Base-by-base conservation (phyloP, 2,113 vertebrate species). In the Elephantulus edwardii region DNA sequence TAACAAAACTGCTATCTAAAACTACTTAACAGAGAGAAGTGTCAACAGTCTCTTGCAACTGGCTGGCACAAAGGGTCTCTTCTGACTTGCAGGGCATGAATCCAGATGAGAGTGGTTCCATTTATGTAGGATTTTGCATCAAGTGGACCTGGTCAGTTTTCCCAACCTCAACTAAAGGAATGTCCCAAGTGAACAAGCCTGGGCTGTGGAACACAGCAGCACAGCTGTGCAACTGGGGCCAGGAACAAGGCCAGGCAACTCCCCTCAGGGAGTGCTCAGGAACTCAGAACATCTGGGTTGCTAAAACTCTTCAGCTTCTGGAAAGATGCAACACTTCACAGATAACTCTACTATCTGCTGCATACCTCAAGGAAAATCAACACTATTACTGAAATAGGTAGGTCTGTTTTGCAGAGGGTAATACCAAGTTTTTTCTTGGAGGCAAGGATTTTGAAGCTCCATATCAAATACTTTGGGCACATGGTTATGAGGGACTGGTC, bases 151-250 rank as follows among this genome's bases (percentile, higher is more conserved):
- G 16, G 17, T 30, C 8, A 33, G 60, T 16, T 46, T 19, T 13
- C 19, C 46, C 5, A 5, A 0, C 17, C 30, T 60, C 33, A 66
- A 72, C 16, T 19, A 48, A 38, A 70, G 6, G 20, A 28, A 0
- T 1, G 24, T 56, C 28, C 35, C 40, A 6, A 40, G 52, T 8
- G 16, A 52, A 38, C 2, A 5, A 26, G 40, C 6, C 38, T 10
- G 35, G 26, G 50, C 26, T 30, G 6, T 14, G 56, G 20, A 78
- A 30, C 19, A 17, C 8, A 0, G 1, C 8, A 22, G 70, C 28
- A 35, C 1, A 24, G 54, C 48, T 42, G 17, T 14, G 38, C 13
- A 2, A 35, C 2, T 0, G 6, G 6, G 40, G 24, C 2, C 1
- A 42, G 66, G 26, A 8, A 56, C 13, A 10, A 44, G 14, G 1